Percentiles rank a stretch among this genome's conserved stretches.
phyloP scores from a whole-genome alignment of 2,797 vertebrate genomes.

The Malacoctenus gilli region DNA sequence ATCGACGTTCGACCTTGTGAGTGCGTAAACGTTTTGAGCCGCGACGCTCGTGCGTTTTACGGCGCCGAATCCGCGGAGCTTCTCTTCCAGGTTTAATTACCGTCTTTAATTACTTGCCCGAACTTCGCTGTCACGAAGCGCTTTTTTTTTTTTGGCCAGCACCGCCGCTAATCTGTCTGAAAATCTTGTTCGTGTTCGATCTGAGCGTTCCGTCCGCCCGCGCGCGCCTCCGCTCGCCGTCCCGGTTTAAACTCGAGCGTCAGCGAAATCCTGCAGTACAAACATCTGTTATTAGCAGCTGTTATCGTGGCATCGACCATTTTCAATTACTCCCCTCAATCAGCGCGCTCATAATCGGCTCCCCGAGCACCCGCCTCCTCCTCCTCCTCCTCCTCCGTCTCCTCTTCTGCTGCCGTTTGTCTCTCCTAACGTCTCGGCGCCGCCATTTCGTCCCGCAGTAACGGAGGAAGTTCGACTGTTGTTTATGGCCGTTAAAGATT shows the following conservation, averaged over 20 bases:
- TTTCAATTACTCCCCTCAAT: constrained; percentile 30
- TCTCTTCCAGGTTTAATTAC: constrained; percentile 28
- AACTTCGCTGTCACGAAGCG: constrained; percentile 25
- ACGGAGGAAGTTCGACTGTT: constrained; percentile 2
- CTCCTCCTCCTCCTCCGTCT: not conserved
- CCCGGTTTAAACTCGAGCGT: constrained; percentile 14
- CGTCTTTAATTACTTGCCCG: constrained; percentile 28
- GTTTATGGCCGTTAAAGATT: constrained; percentile 25
- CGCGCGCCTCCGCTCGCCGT: constrained; percentile 14
- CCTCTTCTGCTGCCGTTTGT: constrained; percentile 11
- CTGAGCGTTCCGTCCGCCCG: not conserved
- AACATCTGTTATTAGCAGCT: constrained; percentile 45
- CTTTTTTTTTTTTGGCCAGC: constrained; percentile 3
- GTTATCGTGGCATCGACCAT: constrained; percentile 15
- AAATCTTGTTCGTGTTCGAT: constrained; percentile 5
- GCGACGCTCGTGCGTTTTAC: no score
- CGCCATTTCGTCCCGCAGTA: constrained; percentile 18
- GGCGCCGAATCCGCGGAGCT: no score
- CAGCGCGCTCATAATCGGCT: constrained; percentile 8
- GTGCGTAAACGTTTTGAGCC: no score
- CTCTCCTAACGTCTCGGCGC: constrained; percentile 23
- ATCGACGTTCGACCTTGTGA: no score
- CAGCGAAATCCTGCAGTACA: constrained; percentile 23
- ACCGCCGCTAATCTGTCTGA: constrained; percentile 23
- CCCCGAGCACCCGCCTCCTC: not conserved